Conservation (phyloP, 1,140 invertebrate species). For the Muscidifurax raptorellus region DNA sequence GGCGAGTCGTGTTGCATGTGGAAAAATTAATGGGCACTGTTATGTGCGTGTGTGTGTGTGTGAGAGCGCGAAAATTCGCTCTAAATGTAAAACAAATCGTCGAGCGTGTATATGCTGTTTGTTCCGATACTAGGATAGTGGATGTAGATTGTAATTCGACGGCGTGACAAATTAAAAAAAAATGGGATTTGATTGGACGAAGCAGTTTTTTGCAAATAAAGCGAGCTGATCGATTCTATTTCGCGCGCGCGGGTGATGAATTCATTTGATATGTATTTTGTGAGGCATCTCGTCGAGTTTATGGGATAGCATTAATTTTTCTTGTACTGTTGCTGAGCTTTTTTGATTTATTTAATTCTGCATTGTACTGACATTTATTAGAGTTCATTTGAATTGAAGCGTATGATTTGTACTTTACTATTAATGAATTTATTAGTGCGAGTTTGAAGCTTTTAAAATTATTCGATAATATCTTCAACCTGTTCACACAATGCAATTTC, state of each 20-base stretch:
- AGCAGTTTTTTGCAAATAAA: slow-evolving; percentile 9
- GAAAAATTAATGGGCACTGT: not conserved
- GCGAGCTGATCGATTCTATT: not conserved
- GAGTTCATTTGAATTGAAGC: too few relatives aligned
- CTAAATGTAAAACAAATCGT: slow-evolving; percentile 27
- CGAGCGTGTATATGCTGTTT: not conserved
- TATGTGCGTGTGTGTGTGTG: not conserved
- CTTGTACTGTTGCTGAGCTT: too few relatives aligned
- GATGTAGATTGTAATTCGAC: not conserved
- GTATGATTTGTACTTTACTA: too few relatives aligned
- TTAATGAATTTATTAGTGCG: too few relatives aligned
- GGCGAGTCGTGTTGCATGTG: too few relatives aligned
- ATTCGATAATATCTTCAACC: too few relatives aligned
- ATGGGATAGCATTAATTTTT: too few relatives aligned
- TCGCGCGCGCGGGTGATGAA: not conserved
- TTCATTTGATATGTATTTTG: not conserved
- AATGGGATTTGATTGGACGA: not conserved
- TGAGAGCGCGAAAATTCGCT: not conserved
- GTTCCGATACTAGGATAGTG: not conserved
- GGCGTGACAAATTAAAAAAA: not conserved
- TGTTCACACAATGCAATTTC: too few relatives aligned
- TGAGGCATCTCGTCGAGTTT: too few relatives aligned
- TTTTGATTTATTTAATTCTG: too few relatives aligned
- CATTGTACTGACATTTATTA: too few relatives aligned
- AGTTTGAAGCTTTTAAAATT: too few relatives aligned